Evolutionary conservation across 2,113 vertebrate species (phyloP).

Genomic region (Onychostoma macrolepis): DNA sequence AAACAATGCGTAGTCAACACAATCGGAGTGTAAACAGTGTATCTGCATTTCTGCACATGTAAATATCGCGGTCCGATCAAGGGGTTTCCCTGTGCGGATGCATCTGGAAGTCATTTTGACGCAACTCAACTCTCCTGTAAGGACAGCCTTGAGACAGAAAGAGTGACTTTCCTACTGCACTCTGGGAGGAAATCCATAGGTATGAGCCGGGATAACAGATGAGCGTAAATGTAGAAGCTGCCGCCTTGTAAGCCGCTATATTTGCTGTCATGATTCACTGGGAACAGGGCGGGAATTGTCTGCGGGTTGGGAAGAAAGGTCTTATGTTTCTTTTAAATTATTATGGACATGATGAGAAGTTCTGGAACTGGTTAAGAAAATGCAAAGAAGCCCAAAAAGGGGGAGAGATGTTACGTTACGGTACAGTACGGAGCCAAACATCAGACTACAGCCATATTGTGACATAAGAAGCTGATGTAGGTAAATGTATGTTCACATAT

Average conservation of each 20-base stretch:
- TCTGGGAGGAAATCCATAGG: conserved; percentile 1
- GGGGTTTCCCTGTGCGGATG: not conserved
- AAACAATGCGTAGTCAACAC: not conserved
- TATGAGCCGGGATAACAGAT: not conserved
- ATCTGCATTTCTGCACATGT: not conserved
- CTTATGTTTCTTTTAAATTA: not conserved
- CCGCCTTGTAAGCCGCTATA: not conserved
- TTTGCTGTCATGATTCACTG: conserved; percentile 4
- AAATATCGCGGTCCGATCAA: conserved; percentile 26
- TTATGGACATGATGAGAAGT: not conserved
- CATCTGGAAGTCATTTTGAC: conserved; percentile 49
- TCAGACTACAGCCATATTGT: not conserved
- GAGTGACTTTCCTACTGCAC: not conserved
- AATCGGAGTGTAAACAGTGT: not conserved
- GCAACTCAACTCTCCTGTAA: conserved; percentile 5
- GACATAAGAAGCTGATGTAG: not conserved
- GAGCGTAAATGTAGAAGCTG: not conserved
- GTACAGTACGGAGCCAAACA: not conserved
- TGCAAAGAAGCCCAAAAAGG: not conserved
- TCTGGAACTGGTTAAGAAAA: conserved; percentile 18
- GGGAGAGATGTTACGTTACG: not conserved
- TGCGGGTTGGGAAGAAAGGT: conserved; percentile 21
- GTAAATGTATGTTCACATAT: not conserved
- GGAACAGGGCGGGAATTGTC: conserved; percentile 42
- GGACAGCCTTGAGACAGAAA: not conserved